Evolutionary conservation across 2,888 invertebrate genomes (phyloP), one percentile per base, ranked within the genome.

Genomic region (Globia sparganii): DNA sequence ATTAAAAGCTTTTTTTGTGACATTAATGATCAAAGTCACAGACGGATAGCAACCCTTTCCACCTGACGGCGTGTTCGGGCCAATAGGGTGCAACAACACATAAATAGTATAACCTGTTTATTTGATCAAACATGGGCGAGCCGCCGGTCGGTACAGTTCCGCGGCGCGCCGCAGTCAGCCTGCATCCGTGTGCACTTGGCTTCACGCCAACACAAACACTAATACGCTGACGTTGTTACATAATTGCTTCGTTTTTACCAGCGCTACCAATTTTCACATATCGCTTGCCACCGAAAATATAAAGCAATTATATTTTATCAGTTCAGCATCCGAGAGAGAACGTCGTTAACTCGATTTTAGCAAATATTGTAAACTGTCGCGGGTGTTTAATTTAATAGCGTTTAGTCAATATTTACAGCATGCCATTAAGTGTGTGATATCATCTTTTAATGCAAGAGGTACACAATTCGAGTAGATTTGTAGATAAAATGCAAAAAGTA

Each of bases 191-290:
- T 93, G 93, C 92, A 90, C 88, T 92, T 96, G 96, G 96, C 96
- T 77, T 59, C 66, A 61, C 81, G 95, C 96, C 96, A 96, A 90
- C 90, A 90, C 90, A 91, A 93, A 91, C 94, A 93, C 95, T 95
- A 95, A 95, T 95, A 94, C 93, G 92, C 94, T 91, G 92, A 93
- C 92, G 92, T 93, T 90, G 93, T 95, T 95, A 95, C 94, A 94
- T 95, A 95, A 96, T 96, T 94, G 94, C 94, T 92, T 90, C 93
- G 94, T 94, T 95, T 95, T 95, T 94, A 90, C 91, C 74, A 83
- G 80, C 83, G 77, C 87, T 88, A 87, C 87, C 90, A 84, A 84
- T 80, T 86, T 88, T 89, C 89, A 86, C 86, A 82, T 86, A 84
- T 85, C 83, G 76, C 79, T 83, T 77, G 84, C 76, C 81, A 68